Conservation (phyloP, 2,113 vertebrate species). For the Brevimyrus niger region DNA sequence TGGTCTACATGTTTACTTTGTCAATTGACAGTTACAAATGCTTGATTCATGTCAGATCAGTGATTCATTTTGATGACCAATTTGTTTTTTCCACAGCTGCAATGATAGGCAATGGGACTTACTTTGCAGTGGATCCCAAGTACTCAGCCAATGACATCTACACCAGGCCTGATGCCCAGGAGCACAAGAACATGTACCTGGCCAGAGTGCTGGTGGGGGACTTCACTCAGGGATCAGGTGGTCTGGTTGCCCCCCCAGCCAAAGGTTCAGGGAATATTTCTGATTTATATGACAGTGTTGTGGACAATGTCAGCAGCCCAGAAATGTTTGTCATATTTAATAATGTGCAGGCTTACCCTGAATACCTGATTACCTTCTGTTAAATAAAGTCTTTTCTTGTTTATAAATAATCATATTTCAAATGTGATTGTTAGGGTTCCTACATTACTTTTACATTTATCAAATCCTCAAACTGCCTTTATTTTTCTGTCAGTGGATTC, state of each 20-base stretch:
- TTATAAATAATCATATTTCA: background rate
- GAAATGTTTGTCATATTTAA: constrained; percentile 66
- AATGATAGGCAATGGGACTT: constrained; percentile 58
- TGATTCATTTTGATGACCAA: background rate
- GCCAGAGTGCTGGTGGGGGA: constrained; percentile 71
- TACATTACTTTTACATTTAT: background rate
- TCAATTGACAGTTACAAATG: background rate
- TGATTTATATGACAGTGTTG: constrained; percentile 67
- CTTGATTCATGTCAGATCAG: background rate
- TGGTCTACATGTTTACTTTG: background rate
- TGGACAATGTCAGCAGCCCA: constrained; percentile 23
- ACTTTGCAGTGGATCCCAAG: constrained; percentile 61
- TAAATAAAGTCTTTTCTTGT: background rate
- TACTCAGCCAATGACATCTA: constrained; percentile 56
- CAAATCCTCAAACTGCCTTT: background rate
- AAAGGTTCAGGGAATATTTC: constrained; percentile 35
- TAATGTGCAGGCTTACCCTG: constrained; percentile 72
- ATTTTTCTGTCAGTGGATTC: background rate
- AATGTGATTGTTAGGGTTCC: background rate
- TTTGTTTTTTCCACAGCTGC: constrained; percentile 38
- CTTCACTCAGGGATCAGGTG: constrained; percentile 29
- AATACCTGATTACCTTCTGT: constrained; percentile 70
- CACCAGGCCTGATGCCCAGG: constrained; percentile 29
- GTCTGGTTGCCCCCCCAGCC: constrained; percentile 49
- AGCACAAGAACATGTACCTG: constrained; percentile 64